These are phyloP conservation scores for Thysanoteuthis rhombus DNA, from an alignment of 2,888 invertebrate genomes.

Conservation along the genomic window DNA sequence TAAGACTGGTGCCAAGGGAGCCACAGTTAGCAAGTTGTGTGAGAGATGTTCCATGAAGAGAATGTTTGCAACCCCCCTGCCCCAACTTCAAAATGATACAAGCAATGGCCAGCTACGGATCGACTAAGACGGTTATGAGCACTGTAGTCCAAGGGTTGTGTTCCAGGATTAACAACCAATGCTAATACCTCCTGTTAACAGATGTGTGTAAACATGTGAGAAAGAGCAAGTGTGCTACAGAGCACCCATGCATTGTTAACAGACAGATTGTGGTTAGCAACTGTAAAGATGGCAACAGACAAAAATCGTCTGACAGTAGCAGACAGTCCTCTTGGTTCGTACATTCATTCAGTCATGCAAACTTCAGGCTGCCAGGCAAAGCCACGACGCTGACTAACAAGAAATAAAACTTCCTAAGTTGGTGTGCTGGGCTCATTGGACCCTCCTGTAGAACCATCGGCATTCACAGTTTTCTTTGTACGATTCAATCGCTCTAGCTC, in stretches of 20 bases:
- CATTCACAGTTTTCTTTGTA: conserved; percentile 69
- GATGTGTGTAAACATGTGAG: neutral
- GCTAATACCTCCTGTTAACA: neutral
- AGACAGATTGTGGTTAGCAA: conserved; percentile 16
- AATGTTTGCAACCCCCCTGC: neutral
- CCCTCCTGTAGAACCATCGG: conserved; percentile 21
- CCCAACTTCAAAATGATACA: neutral
- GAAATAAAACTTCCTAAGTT: neutral
- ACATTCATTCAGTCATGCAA: conserved; percentile 27
- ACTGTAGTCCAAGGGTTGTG: neutral
- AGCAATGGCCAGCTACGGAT: neutral
- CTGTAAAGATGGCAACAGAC: conserved; percentile 28
- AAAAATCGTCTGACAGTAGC: neutral
- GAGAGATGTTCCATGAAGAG: neutral
- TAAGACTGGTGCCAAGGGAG: neutral
- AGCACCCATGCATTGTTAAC: neutral
- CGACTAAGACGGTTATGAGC: neutral
- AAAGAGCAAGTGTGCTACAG: neutral
- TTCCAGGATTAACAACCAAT: neutral
- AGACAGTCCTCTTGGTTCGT: conserved; percentile 19
- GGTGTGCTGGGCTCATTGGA: conserved; percentile 27
- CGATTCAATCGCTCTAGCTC: conserved; percentile 89
- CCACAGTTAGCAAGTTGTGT: neutral
- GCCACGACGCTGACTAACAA: conserved; percentile 19
- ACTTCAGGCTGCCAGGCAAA: conserved; percentile 26